These are phyloP conservation scores for Nipponacmea schrenckii DNA, from an alignment of 2,888 invertebrate genomes.

Conservation along the genomic window DNA sequence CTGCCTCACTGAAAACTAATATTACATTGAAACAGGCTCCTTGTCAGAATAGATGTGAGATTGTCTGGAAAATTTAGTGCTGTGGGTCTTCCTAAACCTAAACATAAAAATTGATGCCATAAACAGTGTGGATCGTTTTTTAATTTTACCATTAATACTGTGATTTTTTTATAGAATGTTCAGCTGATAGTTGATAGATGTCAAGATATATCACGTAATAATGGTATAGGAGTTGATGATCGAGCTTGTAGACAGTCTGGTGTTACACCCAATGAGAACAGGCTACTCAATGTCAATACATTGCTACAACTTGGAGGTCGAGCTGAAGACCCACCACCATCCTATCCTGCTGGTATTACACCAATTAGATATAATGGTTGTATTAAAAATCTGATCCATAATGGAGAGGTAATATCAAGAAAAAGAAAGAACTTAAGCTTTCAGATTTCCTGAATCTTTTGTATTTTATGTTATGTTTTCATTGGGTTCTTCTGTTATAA, in stretches of 20 bases:
- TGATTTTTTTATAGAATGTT: conserved; percentile 73
- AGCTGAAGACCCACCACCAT: conserved; percentile 30
- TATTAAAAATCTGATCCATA: conserved; percentile 93
- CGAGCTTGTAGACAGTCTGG: conserved; percentile 91
- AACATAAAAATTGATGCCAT: too few relatives aligned
- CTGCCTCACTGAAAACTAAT: too few relatives aligned
- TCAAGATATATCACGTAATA: conserved; percentile 86
- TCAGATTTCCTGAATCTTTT: too few relatives aligned
- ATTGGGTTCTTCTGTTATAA: too few relatives aligned
- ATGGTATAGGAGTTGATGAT: conserved; percentile 84
- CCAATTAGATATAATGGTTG: conserved; percentile 92
- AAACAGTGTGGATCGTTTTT: too few relatives aligned
- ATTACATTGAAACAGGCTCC: too few relatives aligned
- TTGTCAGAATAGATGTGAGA: too few relatives aligned
- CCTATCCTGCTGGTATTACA: conserved; percentile 38
- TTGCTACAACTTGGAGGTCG: conserved; percentile 91
- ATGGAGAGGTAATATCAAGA: conserved; percentile 74
- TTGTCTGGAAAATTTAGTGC: too few relatives aligned
- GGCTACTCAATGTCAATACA: conserved; percentile 94
- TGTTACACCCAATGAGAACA: conserved; percentile 91
- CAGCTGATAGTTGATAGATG: conserved; percentile 93
- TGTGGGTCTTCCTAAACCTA: too few relatives aligned
- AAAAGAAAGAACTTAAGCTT: too few relatives aligned
- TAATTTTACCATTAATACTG: too few relatives aligned
- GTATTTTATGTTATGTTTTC: too few relatives aligned